These are phyloP conservation scores for Heterodera filipjevi DNA, from an alignment of 2,888 invertebrate genomes.

Conservation along the genomic window DNA sequence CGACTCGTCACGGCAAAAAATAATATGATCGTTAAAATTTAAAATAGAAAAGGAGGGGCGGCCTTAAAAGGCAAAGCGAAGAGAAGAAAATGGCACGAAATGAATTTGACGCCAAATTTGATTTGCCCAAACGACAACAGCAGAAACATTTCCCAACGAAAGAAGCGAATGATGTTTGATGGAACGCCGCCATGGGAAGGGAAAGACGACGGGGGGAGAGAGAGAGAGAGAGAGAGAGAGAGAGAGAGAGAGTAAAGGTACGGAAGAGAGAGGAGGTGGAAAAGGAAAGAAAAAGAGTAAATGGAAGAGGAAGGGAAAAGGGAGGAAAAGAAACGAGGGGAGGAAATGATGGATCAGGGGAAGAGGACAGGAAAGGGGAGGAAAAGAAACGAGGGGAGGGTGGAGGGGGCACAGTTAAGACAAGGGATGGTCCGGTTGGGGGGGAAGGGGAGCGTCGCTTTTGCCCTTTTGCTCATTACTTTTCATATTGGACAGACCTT, in stretches of 20 bases:
- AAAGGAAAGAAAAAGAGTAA: background rate
- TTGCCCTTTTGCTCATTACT: slow-evolving; percentile 4
- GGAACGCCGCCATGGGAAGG: slow-evolving; percentile 2
- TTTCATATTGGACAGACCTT: background rate
- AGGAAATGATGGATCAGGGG: too few species aligned
- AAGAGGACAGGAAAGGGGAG: background rate
- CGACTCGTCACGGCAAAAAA: too few species aligned
- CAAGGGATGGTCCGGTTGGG: background rate
- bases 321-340: background rate
- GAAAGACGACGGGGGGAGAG: background rate
- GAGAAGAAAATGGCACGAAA: background rate
- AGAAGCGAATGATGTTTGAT: background rate
- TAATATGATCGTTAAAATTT: too few species aligned
- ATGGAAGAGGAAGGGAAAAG: background rate
- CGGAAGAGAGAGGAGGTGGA: background rate
- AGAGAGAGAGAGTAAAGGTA: background rate
- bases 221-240: background rate
- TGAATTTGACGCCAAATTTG: background rate
- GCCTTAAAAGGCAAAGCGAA: background rate
- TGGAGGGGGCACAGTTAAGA: background rate
- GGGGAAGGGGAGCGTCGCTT: background rate
- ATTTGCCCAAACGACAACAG: background rate
- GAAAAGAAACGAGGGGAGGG: too few species aligned
- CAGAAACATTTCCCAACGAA: background rate
- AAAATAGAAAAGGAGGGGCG: too few species aligned